A percentile compares a stretch with the other conserved stretches of the same genome.
phyloP scores from a whole-genome alignment of 2,113 vertebrate species.

The Lagopus muta region DNA sequence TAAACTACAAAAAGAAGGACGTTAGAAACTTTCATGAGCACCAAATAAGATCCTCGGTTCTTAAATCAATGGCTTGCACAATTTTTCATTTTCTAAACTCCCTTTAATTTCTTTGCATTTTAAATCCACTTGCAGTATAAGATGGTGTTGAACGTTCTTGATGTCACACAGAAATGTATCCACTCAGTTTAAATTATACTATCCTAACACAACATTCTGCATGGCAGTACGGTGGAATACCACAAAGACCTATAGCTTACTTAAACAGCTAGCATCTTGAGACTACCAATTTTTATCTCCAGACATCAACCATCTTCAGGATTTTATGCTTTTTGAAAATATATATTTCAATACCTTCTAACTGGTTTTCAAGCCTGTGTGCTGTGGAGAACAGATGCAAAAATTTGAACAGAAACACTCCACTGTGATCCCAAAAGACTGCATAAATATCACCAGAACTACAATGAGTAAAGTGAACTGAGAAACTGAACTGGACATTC shows the following conservation, averaged over 20 bases:
- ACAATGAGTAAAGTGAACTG: not conserved
- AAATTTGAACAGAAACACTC: not conserved
- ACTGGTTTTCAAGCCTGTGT: not conserved
- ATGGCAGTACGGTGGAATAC: not conserved
- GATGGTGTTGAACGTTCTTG: not conserved
- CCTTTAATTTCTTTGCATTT: not conserved
- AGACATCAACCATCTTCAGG: not conserved
- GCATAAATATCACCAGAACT: not conserved
- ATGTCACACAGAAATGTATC: not conserved
- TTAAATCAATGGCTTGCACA: not conserved
- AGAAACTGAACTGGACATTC: not conserved
- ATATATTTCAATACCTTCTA: not conserved
- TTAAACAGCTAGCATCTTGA: not conserved
- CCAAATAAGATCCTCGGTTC: not conserved
- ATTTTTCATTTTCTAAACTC: not conserved
- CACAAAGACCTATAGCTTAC: not conserved
- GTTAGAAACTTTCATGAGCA: constrained; percentile 2
- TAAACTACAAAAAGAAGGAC: constrained; percentile 2
- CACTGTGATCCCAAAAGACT: not conserved
- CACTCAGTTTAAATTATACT: not conserved
- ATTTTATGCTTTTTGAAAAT: not conserved
- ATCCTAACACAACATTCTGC: not conserved
- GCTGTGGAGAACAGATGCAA: not conserved
- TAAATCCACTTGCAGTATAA: not conserved
- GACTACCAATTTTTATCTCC: not conserved